A percentile compares a stretch with the other conserved stretches of the same genome.
Evolutionary conservation across 2,113 vertebrate species (phyloP).

Genomic region (Haplochromis vanheusdeni): DNA sequence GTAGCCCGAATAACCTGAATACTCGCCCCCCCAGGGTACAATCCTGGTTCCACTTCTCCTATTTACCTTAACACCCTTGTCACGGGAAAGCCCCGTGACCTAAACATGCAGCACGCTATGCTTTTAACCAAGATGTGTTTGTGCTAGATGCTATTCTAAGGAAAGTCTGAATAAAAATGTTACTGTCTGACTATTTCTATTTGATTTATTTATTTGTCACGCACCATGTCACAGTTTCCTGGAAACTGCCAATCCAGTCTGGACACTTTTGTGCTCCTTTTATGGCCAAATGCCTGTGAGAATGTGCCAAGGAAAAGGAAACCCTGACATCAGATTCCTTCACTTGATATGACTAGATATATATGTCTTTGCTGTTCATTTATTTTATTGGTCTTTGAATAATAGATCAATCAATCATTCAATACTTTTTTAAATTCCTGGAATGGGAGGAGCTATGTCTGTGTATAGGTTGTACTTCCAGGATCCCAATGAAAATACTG

Average conservation of each 20-base stretch:
- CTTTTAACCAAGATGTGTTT: background rate
- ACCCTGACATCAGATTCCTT: background rate
- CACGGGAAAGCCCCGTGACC: background rate
- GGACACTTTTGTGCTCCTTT: background rate
- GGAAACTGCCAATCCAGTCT: background rate
- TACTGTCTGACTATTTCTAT: background rate
- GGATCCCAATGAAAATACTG: background rate
- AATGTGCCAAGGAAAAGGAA: background rate
- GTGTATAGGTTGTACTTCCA: background rate
- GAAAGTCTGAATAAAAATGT: background rate
- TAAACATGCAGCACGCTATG: background rate
- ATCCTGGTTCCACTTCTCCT: background rate
- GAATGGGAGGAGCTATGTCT: background rate
- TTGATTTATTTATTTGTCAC: background rate
- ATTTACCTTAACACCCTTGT: background rate
- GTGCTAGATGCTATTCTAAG: background rate
- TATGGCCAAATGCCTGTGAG: background rate
- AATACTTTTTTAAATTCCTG: background rate
- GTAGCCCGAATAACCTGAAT: background rate
- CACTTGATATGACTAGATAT: background rate
- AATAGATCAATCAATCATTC: background rate
- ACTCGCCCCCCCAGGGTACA: background rate
- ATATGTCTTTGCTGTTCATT: accelerated
- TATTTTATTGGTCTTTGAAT: background rate
- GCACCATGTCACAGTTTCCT: background rate